Base-by-base conservation (phyloP, 2,888 invertebrate species). In the Dermolepida albohirtum region DNA sequence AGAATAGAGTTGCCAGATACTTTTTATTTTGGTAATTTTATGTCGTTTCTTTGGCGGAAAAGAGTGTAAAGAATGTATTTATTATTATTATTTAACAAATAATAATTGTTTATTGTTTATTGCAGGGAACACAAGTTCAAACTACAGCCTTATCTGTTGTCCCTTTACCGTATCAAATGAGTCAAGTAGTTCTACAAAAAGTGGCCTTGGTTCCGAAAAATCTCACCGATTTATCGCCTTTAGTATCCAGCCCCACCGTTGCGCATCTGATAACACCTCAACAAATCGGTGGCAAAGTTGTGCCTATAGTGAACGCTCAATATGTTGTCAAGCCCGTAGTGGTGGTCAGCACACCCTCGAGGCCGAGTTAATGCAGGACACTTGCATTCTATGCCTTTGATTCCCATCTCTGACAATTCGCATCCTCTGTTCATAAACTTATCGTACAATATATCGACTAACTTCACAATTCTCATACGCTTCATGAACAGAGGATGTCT, bases 291-390 rank as follows among this genome's bases (percentile, higher is more conserved):
- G 72, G 70, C 65, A 86, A 87, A 69, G 84, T 88, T 69, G 87
- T 90, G 75, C 87, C 90, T 67, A 84, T 90, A 65, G 87, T 90
- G 71, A 89, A 88, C 82, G 88, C 90, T 73, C 90, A 91, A 84
- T 91, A 91, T 68, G 84, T 91, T 68, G 88, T 91, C 54, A 90
- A 90, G 80, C 91, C 91, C 1, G 87, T 90, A 50, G 90, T 91
- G 63, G 90, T 91, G 67, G 89, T 90, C 29, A 87, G 86, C 75
- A 84, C 86, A 7, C 79, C 84, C 64, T 74, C 74, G 55, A 66
- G 74, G 59, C 72, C 74, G 44, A 74, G 74, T 71, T 74, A 74
- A 71, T 69, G 64, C 34, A 27, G 22, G 59, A 47, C 47, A 34
- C 7, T 47, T 16, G 34, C 47, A 47, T 62, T 29, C 11, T 62